A percentile compares a stretch with the other conserved stretches of the same genome.
phyloP scores from a whole-genome alignment of 2,113 vertebrate species.

The Bufo gargarizans region DNA sequence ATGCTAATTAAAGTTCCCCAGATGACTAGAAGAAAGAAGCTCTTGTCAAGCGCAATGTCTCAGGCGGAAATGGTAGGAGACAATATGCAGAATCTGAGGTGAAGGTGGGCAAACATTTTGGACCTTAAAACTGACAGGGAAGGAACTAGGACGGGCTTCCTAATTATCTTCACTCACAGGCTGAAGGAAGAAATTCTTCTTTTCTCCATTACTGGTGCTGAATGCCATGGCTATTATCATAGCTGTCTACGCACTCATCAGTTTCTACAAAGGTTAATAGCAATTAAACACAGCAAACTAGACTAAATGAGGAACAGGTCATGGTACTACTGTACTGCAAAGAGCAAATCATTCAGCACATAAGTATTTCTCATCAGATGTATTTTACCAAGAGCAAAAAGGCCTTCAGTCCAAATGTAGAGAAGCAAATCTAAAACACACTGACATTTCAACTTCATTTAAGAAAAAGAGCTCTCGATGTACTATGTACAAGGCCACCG shows the following conservation, averaged over 20 bases:
- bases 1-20: constrained; percentile 81
- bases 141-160: constrained; percentile 79
- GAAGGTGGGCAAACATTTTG: constrained; percentile 71
- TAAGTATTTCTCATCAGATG: constrained; percentile 70
- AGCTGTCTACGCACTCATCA: constrained; percentile 84
- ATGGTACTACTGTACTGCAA: constrained; percentile 79
- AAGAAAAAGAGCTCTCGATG: constrained; percentile 54
- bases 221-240: constrained; percentile 80
- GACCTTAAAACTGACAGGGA: constrained; percentile 68
- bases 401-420: constrained; percentile 36
- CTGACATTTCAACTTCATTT: constrained; percentile 54
- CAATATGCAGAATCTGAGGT: constrained; percentile 76
- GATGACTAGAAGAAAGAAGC: constrained; percentile 70
- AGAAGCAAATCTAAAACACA: constrained; percentile 54
- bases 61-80: constrained; percentile 72
- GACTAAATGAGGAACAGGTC: constrained; percentile 83
- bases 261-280: constrained; percentile 87
- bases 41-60: constrained; percentile 73
- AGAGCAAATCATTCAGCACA: constrained; percentile 72
- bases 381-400: constrained; percentile 60
- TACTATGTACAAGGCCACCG: constrained; percentile 52
- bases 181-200: constrained; percentile 74
- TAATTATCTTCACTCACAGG: constrained; percentile 82
- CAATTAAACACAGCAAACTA: constrained; percentile 87
- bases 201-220: constrained; percentile 77